A percentile compares a stretch with the other conserved stretches of the same genome.
Conservation (phyloP, 2,113 vertebrate genomes). For the Edolisoma coerulescens region DNA sequence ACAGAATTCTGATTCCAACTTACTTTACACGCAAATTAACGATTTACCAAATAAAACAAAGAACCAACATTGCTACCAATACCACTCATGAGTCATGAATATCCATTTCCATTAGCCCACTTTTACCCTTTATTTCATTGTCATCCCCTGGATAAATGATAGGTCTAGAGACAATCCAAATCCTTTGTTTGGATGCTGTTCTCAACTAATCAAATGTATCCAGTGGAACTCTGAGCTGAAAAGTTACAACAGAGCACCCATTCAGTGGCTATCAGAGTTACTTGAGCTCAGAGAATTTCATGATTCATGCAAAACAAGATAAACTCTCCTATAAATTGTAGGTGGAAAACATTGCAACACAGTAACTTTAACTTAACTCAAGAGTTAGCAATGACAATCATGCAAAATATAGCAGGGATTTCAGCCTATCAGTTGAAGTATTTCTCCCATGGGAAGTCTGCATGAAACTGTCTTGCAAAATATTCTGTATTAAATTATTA, state of each 20-base stretch:
- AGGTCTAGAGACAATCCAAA: not conserved
- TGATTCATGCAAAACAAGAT: not conserved
- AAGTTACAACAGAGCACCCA: not conserved
- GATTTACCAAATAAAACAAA: not conserved
- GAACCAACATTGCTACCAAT: not conserved
- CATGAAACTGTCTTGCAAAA: not conserved
- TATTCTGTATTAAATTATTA: not conserved
- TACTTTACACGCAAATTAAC: not conserved
- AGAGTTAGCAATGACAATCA: not conserved
- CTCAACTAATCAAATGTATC: not conserved
- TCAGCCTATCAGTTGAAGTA: not conserved
- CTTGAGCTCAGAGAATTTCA: not conserved
- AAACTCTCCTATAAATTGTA: not conserved
- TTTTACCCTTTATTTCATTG: not conserved
- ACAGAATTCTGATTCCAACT: not conserved
- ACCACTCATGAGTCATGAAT: fast-evolving
- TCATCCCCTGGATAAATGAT: not conserved
- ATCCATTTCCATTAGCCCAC: not conserved
- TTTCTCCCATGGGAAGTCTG: not conserved
- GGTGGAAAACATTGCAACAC: not conserved
- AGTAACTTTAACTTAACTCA: not conserved
- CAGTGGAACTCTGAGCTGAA: not conserved
- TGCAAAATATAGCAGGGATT: not conserved
- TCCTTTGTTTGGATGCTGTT: not conserved
- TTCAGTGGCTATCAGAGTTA: not conserved